A percentile compares a stretch with the other conserved stretches of the same genome.
Evolutionary conservation across 1,140 invertebrate species (phyloP).

Genomic region (Hormaphis cornu): DNA sequence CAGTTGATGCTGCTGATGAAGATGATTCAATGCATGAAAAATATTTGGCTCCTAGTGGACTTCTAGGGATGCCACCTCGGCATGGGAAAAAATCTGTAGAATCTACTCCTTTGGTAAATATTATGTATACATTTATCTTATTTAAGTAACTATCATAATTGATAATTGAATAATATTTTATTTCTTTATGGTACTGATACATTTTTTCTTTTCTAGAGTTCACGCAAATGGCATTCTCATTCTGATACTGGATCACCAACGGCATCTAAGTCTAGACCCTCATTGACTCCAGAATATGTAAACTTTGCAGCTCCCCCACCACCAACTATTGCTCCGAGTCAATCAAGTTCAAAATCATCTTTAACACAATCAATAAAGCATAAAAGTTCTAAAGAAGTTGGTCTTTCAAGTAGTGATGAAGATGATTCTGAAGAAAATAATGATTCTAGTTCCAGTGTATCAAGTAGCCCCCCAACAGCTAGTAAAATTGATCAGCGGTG

Average conservation of each 20-base stretch:
- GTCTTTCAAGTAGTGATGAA: slow-evolving; percentile 36
- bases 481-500: slow-evolving; percentile 23
- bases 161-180: background rate
- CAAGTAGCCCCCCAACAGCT: slow-evolving; percentile 35
- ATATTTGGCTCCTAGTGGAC: slow-evolving; percentile 48
- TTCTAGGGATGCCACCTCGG: slow-evolving; percentile 18
- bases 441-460: slow-evolving; percentile 35
- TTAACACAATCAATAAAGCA: background rate
- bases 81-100: slow-evolving; percentile 42
- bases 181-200: background rate
- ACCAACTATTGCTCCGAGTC: slow-evolving; percentile 27
- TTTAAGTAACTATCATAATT: too few relatives aligned
- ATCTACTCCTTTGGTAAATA: slow-evolving; percentile 41
- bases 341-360: slow-evolving; percentile 31
- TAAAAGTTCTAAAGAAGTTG: slow-evolving; percentile 32
- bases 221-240: slow-evolving; percentile 29
- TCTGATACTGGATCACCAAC: slow-evolving; percentile 27
- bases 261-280: slow-evolving; percentile 9
- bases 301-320: slow-evolving; percentile 38
- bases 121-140: background rate
- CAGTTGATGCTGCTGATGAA: slow-evolving; percentile 38
- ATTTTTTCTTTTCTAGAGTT: slow-evolving; percentile 1
- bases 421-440: slow-evolving; percentile 33
- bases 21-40: slow-evolving; percentile 77
- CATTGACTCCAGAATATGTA: slow-evolving; percentile 37